Base-by-base conservation (phyloP, 2,888 invertebrate genomes). In the Chirona hameri region DNA sequence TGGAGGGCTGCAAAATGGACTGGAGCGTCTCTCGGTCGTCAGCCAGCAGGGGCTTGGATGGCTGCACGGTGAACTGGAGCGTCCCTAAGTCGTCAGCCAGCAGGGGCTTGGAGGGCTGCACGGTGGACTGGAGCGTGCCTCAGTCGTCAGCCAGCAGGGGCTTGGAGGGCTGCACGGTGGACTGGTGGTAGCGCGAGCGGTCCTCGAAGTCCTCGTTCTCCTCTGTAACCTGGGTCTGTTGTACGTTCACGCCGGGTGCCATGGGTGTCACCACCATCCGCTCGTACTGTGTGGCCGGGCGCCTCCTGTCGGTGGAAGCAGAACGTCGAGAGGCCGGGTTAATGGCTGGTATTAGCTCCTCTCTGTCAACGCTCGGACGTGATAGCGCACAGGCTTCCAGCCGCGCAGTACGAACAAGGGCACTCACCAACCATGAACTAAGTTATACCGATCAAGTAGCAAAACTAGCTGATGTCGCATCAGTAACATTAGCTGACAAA, bases 151-250 rank as follows among this genome's bases (percentile, higher is more conserved):
- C 21, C 39, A 76, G 76, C 76, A 76, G 76, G 1, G 76, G 31
- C 46, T 76, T 46, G 39, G 76, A 80, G 14, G 80, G 0, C 80
- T 85, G 93, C 60, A 95, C 92, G 10, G 94, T 93, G 0, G 95
- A 93, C 88, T 97, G 97, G 89, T 98, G 98, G 89, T 97, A 98
- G 85, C 96, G 92, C 86, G 95, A 92, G 85, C 98, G 91, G 83
- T 94, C 94, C 18, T 97, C 93, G 89, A 98, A 98, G 89, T 98
- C 98, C 88, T 94, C 94, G 88, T 98, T 98, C 87, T 97, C 96
- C 87, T 98, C 97, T 85, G 97, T 98, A 82, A 98, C 89, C 87
- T 97, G 95, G 84, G 96, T 93, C 82, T 95, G 93, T 85, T 93
- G 93, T 60, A 96, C 91, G 82, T 87, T 92, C 57, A 95, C 92